phyloP scores from a whole-genome alignment of 2,888 invertebrate species.

The Chrysopilus asiliformis region DNA sequence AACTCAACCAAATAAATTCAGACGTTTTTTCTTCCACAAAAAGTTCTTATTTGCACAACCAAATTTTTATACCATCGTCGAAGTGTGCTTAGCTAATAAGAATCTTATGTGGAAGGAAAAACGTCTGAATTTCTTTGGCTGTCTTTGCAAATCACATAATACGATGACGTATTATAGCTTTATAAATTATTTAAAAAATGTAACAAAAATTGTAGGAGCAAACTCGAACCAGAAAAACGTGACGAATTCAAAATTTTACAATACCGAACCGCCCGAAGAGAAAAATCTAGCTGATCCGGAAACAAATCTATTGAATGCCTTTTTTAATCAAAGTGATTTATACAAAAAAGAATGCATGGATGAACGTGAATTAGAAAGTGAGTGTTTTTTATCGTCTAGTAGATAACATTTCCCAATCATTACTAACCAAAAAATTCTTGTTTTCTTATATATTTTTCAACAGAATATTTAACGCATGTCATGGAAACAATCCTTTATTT shows the following conservation, averaged over 20 bases:
- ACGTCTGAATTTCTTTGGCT: too few relatives aligned
- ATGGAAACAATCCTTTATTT: constrained; percentile 18
- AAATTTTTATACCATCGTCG: too few relatives aligned
- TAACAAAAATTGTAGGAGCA: constrained; percentile 2
- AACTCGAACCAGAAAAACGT: constrained; percentile 14
- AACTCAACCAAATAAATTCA: too few relatives aligned
- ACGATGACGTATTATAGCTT: too few relatives aligned
- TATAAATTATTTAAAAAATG: not conserved
- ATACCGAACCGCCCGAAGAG: constrained; percentile 14
- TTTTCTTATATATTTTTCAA: too few relatives aligned
- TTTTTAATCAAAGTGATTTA: constrained; percentile 16
- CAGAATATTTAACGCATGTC: constrained; percentile 17
- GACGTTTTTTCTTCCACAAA: too few relatives aligned
- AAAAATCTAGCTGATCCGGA: constrained; percentile 15
- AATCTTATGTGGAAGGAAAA: too few relatives aligned
- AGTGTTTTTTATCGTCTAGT: not conserved
- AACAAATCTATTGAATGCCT: constrained; percentile 16
- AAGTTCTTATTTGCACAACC: too few relatives aligned
- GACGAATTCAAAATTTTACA: constrained; percentile 18
- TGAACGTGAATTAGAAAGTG: constrained; percentile 18
- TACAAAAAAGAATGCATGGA: constrained; percentile 16
- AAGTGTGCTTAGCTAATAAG: too few relatives aligned
- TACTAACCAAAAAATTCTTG: too few relatives aligned
- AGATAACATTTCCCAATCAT: too few relatives aligned
- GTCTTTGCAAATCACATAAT: too few relatives aligned